Percentiles rank a stretch among this genome's conserved stretches.
Evolutionary conservation across 2,113 vertebrate genomes (phyloP).

Genomic region (Machaerirhynchus nigripectus): DNA sequence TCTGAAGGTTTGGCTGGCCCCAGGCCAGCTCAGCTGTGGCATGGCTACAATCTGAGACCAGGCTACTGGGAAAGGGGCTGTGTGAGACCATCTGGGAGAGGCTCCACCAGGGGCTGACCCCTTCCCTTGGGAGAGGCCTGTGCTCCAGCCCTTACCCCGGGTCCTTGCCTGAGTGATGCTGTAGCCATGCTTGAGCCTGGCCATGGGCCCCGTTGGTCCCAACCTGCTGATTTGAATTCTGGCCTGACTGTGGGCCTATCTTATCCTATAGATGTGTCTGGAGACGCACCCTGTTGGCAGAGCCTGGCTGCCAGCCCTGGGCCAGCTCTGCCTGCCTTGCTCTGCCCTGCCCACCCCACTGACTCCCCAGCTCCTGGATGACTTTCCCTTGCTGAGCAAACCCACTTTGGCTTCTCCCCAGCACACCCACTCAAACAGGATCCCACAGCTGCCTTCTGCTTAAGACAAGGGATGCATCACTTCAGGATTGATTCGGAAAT

Average conservation of each 20-base stretch:
- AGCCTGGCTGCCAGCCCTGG: background rate
- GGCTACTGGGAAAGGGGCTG: background rate
- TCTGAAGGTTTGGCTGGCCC: background rate
- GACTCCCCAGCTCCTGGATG: background rate
- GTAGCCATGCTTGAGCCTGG: accelerated
- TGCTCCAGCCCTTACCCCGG: background rate
- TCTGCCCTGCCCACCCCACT: background rate
- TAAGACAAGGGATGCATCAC: background rate
- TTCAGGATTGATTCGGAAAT: background rate
- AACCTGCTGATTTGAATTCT: background rate
- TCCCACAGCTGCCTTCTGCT: background rate
- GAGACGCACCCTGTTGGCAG: background rate
- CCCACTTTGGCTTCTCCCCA: background rate
- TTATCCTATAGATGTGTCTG: background rate
- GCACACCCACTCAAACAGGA: accelerated
- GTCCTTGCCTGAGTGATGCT: background rate
- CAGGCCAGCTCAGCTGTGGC: background rate
- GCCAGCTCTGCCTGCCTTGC: background rate
- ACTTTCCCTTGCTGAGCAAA: background rate
- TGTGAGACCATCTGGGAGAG: background rate
- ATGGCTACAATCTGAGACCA: background rate
- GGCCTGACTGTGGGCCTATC: background rate
- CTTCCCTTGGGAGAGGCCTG: accelerated
- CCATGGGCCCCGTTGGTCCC: background rate
- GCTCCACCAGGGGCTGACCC: too few species aligned